Evolutionary conservation across 1,140 invertebrate genomes (phyloP).

Genomic region (Bathynomus jamesi): DNA sequence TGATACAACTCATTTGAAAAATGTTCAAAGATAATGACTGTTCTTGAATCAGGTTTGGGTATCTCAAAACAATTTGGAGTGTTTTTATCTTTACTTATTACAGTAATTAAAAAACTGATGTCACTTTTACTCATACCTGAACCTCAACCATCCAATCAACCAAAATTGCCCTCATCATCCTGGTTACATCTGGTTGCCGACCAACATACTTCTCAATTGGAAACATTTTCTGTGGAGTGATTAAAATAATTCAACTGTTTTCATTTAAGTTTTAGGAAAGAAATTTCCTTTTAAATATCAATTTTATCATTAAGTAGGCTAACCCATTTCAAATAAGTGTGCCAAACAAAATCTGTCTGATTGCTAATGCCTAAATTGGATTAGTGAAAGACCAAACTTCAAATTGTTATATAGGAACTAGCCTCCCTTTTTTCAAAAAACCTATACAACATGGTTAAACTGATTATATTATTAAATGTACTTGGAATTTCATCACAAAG

Average conservation of each 20-base stretch:
- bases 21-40: too few relatives aligned
- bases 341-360: conserved; percentile 8
- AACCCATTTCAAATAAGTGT: neutral
- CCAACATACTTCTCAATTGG: conserved; percentile 71
- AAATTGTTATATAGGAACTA: too few relatives aligned
- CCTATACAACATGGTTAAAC: too few relatives aligned
- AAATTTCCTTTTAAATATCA: neutral
- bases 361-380: neutral
- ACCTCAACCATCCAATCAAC: conserved; percentile 99
- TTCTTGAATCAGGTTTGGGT: too few relatives aligned
- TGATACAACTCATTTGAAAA: too few relatives aligned
- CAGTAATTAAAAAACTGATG: neutral
- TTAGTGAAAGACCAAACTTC: conserved; percentile 18
- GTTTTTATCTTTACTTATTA: too few relatives aligned
- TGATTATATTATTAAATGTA: too few relatives aligned
- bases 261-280: conserved; percentile 2
- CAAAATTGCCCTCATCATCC: conserved; percentile 80
- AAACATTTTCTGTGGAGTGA: conserved; percentile 52
- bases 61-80: too few relatives aligned
- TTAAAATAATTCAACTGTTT: neutral
- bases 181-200: conserved; percentile 61
- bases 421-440: too few relatives aligned
- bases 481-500: too few relatives aligned
- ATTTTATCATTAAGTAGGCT: neutral
- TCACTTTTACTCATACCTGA: conserved; percentile 45